Conservation (phyloP, 2,888 invertebrate species). For the Eremobia ochroleuca region DNA sequence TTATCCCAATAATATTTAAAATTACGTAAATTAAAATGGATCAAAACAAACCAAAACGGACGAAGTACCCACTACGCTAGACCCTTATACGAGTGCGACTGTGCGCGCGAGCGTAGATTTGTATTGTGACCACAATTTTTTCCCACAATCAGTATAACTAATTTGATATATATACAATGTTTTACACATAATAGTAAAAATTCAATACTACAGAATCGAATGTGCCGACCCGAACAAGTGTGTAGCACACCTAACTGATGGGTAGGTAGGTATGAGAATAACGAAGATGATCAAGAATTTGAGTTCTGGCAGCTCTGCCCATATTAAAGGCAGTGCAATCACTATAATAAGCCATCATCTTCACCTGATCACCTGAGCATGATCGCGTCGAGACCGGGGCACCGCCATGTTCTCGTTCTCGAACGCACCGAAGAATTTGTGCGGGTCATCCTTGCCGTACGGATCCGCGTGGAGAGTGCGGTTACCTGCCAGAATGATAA, state of each 20-base stretch:
- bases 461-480: slow-evolving; percentile 86
- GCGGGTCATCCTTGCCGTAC: slow-evolving; percentile 78
- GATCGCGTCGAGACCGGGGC: slow-evolving; percentile 79
- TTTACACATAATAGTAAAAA: too few relatives aligned
- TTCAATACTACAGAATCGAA: too few relatives aligned
- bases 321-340: slow-evolving; percentile 36
- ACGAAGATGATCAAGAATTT: too few relatives aligned
- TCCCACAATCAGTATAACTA: not conserved
- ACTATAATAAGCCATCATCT: slow-evolving; percentile 66
- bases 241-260: too few relatives aligned
- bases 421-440: slow-evolving; percentile 78
- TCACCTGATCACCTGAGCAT: slow-evolving; percentile 89
- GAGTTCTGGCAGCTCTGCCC: not conserved
- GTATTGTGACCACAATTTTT: not conserved
- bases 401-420: slow-evolving; percentile 78
- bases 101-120: not conserved
- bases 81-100: not conserved
- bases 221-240: too few relatives aligned
- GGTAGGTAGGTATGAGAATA: too few relatives aligned
- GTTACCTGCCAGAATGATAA: slow-evolving; percentile 75
- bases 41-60: not conserved
- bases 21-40: not conserved
- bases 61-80: not conserved
- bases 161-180: too few relatives aligned
- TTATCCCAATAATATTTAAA: too few relatives aligned